Conservation (phyloP, 2,113 vertebrate species). For the Rhabdornis inornatus region DNA sequence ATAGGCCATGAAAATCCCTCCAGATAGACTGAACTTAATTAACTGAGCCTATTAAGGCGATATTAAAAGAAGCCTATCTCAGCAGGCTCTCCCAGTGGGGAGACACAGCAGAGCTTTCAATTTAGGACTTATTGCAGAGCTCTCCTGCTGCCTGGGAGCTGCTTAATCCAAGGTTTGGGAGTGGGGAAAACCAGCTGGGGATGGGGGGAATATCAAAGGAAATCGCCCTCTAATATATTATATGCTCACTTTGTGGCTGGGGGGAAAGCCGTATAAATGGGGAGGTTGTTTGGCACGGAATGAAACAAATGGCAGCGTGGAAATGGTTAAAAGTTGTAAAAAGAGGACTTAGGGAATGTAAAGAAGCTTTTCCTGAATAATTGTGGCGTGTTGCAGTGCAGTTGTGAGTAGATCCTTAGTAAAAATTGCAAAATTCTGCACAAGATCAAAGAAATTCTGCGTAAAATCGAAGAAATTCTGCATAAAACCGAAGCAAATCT, state of each 20-base stretch:
- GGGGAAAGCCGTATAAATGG: background rate
- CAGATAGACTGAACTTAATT: slow-evolving; percentile 64
- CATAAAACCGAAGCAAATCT: background rate
- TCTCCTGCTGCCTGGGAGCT: slow-evolving; percentile 27
- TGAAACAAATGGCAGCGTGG: background rate
- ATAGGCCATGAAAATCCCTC: slow-evolving; percentile 38
- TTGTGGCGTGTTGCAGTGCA: rapidly evolving
- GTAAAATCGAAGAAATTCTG: background rate
- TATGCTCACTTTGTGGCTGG: slow-evolving; percentile 29
- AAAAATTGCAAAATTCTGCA: background rate
- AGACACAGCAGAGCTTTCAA: slow-evolving; percentile 25
- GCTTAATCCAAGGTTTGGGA: slow-evolving; percentile 1
- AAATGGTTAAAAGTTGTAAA: background rate
- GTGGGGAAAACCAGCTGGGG: background rate
- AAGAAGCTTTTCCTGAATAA: background rate
- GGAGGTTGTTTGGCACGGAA: background rate
- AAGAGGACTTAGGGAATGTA: background rate
- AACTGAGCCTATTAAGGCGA: slow-evolving; percentile 73
- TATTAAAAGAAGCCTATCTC: slow-evolving; percentile 61
- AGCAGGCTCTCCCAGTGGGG: slow-evolving; percentile 37
- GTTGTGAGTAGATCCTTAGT: background rate
- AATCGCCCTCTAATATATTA: background rate
- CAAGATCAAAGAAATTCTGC: background rate
- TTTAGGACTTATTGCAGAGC: slow-evolving; percentile 42
- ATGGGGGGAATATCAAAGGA: slow-evolving; percentile 33